Percentiles rank a stretch among this genome's conserved stretches.
Conservation (phyloP, 1,140 invertebrate species). For the Papilio helenus region DNA sequence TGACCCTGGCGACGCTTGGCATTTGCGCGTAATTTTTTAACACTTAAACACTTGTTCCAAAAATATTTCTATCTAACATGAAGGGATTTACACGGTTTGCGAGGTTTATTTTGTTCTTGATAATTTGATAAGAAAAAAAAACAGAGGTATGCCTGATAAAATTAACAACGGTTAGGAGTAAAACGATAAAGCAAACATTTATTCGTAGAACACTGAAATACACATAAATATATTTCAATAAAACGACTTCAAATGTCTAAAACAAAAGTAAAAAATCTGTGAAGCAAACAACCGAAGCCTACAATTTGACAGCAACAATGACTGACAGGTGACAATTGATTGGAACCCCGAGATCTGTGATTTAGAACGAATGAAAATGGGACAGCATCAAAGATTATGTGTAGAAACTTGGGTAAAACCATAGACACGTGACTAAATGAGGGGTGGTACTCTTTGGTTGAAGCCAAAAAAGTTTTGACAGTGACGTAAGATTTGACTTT, state of each 20-base stretch:
- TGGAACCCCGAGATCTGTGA: too few species aligned
- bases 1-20: constrained; percentile 62
- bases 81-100: constrained; percentile 53
- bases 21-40: constrained; percentile 67
- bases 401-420: too few species aligned
- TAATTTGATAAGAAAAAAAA: constrained; percentile 53
- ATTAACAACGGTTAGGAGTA: constrained; percentile 41
- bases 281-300: constrained; percentile 78
- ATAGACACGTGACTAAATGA: too few species aligned
- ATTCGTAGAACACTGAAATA: constrained; percentile 45
- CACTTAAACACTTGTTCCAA: constrained; percentile 53
- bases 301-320: constrained; percentile 61
- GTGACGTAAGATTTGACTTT: neutral
- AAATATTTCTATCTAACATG: constrained; percentile 59
- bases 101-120: constrained; percentile 46
- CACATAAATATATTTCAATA: constrained; percentile 51
- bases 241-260: constrained; percentile 57
- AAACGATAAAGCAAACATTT: constrained; percentile 47
- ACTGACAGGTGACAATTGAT: constrained; percentile 42
- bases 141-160: constrained; percentile 37
- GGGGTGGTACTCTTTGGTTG: too few species aligned
- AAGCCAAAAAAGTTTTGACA: too few species aligned
- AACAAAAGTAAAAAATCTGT: constrained; percentile 70
- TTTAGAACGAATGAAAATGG: constrained; percentile 12
- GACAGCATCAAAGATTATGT: too few species aligned